Percentiles rank a stretch among this genome's conserved stretches.
Evolutionary conservation across 2,797 vertebrate genomes (phyloP).

Genomic region (Lates japonicus): DNA sequence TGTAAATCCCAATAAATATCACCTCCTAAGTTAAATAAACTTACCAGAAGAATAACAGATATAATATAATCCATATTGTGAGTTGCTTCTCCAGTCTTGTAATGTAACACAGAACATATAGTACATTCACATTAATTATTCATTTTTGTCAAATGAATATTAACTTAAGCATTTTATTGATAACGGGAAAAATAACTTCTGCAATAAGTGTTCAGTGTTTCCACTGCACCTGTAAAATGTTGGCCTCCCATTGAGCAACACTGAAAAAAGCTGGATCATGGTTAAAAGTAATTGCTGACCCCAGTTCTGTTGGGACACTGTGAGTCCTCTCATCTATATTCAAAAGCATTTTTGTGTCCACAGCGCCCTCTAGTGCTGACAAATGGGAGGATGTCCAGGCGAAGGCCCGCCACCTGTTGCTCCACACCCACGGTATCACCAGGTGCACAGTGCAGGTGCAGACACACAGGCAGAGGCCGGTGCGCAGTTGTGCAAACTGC

Average conservation of each 20-base stretch:
- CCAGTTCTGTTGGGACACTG: neutral
- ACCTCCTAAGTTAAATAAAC: neutral
- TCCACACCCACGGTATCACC: constrained; percentile 91
- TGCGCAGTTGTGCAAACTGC: constrained; percentile 88
- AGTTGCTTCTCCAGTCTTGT: too few species aligned
- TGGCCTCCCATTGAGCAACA: neutral
- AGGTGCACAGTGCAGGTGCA: constrained; percentile 95
- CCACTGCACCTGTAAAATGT: neutral
- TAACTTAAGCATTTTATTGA: too few species aligned
- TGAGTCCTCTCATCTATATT: neutral
- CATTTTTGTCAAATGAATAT: neutral
- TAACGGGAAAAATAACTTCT: too few species aligned
- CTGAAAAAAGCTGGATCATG: neutral
- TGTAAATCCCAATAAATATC: neutral
- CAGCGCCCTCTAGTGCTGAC: constrained; percentile 90
- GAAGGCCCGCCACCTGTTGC: constrained; percentile 91
- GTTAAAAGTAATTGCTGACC: neutral
- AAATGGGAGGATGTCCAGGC: constrained; percentile 96
- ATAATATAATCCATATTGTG: neutral
- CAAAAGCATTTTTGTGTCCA: constrained; percentile 46
- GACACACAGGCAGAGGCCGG: constrained; percentile 88
- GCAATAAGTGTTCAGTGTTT: neutral
- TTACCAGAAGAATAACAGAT: neutral
- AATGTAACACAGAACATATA: too few species aligned
- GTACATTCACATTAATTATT: neutral